Evolutionary conservation across 2,113 vertebrate species (phyloP).

Genomic region (Zosterops borbonicus): DNA sequence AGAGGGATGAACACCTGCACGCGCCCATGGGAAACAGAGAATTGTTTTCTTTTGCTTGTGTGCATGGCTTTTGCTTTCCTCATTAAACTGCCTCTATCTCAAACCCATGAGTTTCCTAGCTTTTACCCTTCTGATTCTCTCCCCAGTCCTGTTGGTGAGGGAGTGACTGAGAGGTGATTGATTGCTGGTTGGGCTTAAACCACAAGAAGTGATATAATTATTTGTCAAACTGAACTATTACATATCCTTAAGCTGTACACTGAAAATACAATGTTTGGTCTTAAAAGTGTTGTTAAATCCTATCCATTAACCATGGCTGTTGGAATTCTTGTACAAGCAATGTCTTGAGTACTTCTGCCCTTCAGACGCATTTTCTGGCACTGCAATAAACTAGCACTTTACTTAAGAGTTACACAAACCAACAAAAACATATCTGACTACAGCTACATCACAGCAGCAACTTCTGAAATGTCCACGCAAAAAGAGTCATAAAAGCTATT

Average conservation of each 20-base stretch:
- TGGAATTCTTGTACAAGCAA: neutral
- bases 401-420: neutral
- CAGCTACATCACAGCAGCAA: neutral
- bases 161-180: neutral
- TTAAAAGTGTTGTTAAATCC: neutral
- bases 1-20: neutral
- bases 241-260: neutral
- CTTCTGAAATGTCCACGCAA: neutral
- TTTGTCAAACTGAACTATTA: neutral
- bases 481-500: neutral
- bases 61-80: neutral
- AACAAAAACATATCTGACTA: neutral
- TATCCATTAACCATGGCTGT: neutral
- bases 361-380: neutral
- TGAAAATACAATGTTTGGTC: neutral
- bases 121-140: neutral
- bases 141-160: no score
- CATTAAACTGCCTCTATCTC: neutral
- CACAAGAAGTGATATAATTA: neutral
- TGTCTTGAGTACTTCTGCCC: neutral
- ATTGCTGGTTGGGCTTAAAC: neutral
- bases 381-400: neutral
- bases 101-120: neutral
- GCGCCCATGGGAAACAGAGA: neutral
- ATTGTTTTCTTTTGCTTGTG: neutral